Evolutionary conservation across 1,140 invertebrate genomes (phyloP), one percentile per base, ranked within the genome.

Genomic region (Scaptomyza hsui): DNA sequence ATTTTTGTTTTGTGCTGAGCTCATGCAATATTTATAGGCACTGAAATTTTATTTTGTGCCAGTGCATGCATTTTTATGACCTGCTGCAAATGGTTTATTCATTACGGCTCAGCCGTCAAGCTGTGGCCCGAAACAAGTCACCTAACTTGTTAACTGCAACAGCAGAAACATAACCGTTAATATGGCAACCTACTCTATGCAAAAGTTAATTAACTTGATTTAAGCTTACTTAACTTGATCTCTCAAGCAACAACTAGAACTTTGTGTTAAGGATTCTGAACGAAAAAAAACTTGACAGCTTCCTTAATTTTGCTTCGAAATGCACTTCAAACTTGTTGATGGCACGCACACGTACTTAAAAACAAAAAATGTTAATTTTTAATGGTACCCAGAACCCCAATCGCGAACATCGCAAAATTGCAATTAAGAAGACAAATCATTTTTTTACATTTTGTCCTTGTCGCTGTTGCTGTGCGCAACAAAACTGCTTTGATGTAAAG

Each of bases 11-110:
- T n/a, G 42, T 3, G 29, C 51, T 47, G 12, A 42, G 12, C 47
- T 72, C 69, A 72, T 72, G 24, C 55, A 72, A 72, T 68, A 72
- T 72, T 72, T 72, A 72, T 72, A 68, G 55, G 47, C 69, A 35
- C n/a, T 60, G 69, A 55, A 41, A 64, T 67, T 72, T 65, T 53
- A 67, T 67, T n/a, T n/a, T 67, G 26, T 65, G 68, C 26, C 51
- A 45, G 24, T 65, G 68, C 52, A 57, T 71, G 68, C 62, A 72
- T 72, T 72, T 72, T 72, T 53, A 60, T 67, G 52, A 48, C 47
- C 42, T 21, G 39, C 24, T 32, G 65, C 26, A 42, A 69, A 69
- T 69, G 65, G 29, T 62, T 69, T 70, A 70, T 70, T 63, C 67
- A 70, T 55, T 39, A 29, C 18, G 35, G 3, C 51, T 10, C 26